A percentile compares a stretch with the other conserved stretches of the same genome.
Conservation (phyloP, 92 coral and sea anemone species). For the Zoanthus solanderi region DNA sequence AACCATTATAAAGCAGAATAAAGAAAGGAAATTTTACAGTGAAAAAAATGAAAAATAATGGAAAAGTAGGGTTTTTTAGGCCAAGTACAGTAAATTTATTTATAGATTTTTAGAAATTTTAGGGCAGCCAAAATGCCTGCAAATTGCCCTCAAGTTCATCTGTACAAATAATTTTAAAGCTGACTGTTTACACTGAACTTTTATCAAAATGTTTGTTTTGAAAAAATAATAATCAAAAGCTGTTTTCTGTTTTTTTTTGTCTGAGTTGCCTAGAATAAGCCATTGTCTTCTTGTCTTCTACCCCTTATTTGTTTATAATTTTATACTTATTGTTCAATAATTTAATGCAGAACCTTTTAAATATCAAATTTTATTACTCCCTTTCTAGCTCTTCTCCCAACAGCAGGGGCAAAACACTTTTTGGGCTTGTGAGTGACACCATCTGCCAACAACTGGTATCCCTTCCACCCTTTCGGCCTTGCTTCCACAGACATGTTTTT, state of each 20-base stretch:
- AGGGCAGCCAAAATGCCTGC: no score
- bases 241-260: no score
- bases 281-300: neutral
- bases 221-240: neutral
- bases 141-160: no score
- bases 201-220: neutral
- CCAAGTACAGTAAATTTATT: no score
- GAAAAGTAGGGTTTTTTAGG: no score
- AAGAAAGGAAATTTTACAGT: no score
- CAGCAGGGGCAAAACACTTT: neutral
- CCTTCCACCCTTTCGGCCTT: neutral
- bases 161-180: neutral
- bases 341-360: neutral
- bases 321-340: neutral
- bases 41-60: no score
- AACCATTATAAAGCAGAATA: no score
- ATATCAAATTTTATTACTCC: neutral
- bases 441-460: neutral
- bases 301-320: neutral
- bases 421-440: neutral
- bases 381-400: neutral
- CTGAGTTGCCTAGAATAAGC: neutral
- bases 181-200: neutral
- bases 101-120: no score
- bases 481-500: neutral